Evolutionary conservation across 2,113 vertebrate genomes (phyloP).

Genomic region (Amblyopsis rosae): DNA sequence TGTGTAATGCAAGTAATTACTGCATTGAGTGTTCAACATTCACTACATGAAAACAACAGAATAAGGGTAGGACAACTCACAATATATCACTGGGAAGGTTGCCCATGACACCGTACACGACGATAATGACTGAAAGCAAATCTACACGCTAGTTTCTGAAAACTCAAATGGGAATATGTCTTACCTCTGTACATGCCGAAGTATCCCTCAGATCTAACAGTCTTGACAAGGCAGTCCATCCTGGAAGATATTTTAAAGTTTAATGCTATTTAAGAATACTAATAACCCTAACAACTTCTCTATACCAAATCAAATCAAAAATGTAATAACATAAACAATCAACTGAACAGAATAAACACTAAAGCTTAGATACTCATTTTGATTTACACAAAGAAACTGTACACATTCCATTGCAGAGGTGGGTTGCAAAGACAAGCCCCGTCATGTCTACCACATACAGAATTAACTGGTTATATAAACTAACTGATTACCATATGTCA

Average conservation of each 20-base stretch:
- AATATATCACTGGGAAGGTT: slow-evolving; percentile 3
- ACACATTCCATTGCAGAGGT: background rate
- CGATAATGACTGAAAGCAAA: background rate
- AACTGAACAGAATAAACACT: too few relatives aligned
- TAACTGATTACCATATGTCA: background rate
- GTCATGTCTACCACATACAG: background rate
- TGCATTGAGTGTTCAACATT: slow-evolving; percentile 15
- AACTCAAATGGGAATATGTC: slow-evolving; percentile 29
- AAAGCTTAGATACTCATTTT: too few relatives aligned
- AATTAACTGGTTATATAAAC: background rate
- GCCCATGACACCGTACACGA: background rate
- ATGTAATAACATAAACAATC: too few relatives aligned
- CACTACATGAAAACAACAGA: background rate
- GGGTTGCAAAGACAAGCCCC: background rate
- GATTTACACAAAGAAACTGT: too few relatives aligned
- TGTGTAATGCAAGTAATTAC: background rate
- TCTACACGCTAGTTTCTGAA: slow-evolving; percentile 16
- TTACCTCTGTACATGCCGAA: slow-evolving; percentile 90
- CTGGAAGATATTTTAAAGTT: slow-evolving; percentile 47
- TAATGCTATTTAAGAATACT: background rate
- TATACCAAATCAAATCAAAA: background rate
- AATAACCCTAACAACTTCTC: too few relatives aligned
- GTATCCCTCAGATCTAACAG: slow-evolving; percentile 82
- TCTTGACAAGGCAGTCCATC: slow-evolving; percentile 85
- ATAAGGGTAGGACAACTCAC: background rate